A percentile compares a stretch with the other conserved stretches of the same genome.
Evolutionary conservation across 2,797 vertebrate species (phyloP).

Genomic region (Pseudopleuronectes americanus): DNA sequence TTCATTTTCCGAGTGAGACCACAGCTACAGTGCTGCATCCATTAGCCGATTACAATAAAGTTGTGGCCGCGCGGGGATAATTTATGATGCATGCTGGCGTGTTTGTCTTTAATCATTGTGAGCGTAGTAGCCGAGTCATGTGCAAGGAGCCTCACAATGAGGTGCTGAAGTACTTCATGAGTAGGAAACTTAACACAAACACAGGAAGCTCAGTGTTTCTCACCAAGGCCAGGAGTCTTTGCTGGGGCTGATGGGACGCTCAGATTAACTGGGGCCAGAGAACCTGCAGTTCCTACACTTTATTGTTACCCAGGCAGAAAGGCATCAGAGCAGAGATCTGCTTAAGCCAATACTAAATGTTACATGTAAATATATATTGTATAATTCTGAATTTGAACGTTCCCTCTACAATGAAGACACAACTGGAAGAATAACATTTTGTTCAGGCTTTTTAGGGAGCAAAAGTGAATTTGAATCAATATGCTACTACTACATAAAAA

Average conservation of each 20-base stretch:
- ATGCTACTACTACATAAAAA: neutral
- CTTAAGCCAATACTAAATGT: too few species aligned
- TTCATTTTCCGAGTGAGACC: constrained; percentile 3
- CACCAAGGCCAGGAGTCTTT: constrained; percentile 86
- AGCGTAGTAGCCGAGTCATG: constrained; percentile 74
- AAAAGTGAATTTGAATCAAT: neutral
- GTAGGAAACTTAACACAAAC: constrained; percentile 98
- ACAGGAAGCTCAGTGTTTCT: constrained; percentile 93
- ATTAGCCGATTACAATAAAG: constrained; percentile 28
- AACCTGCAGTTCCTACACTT: constrained; percentile 83
- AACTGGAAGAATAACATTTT: neutral
- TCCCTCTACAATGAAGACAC: neutral
- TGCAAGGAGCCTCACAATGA: constrained; percentile 79
- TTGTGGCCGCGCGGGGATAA: constrained; percentile 43
- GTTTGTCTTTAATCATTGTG: constrained; percentile 74
- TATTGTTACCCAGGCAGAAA: constrained; percentile 83
- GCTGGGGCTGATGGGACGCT: constrained; percentile 86
- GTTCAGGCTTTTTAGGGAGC: neutral
- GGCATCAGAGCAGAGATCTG: constrained; percentile 27
- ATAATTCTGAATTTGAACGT: neutral
- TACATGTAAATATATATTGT: too few species aligned
- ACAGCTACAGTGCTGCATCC: constrained; percentile 20
- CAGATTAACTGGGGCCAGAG: constrained; percentile 92
- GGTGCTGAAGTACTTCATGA: constrained; percentile 87
- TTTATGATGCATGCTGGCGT: constrained; percentile 56